Conservation (phyloP, 2,797 vertebrate genomes). For the Tachyglossus aculeatus region DNA sequence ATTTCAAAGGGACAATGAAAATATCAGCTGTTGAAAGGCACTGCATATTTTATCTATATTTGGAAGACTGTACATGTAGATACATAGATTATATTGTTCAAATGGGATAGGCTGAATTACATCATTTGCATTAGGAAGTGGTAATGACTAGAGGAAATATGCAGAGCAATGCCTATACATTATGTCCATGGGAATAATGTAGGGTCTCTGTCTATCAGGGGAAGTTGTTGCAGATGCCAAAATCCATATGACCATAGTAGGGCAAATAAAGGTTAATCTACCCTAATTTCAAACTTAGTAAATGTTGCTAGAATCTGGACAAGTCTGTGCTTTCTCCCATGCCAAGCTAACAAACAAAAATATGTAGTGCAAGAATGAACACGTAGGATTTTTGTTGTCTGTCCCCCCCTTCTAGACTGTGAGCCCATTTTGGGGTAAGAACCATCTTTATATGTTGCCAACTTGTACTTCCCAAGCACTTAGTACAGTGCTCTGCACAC, state of each 20-base stretch:
- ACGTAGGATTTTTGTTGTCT: fast-evolving
- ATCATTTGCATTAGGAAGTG: background rate
- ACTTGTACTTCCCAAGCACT: no score
- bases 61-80: slow-evolving; percentile 23
- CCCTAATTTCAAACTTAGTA: background rate
- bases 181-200: no score
- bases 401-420: background rate
- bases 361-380: background rate
- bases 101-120: background rate
- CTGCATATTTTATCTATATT: slow-evolving; percentile 36
- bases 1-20: slow-evolving; percentile 43
- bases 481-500: no score
- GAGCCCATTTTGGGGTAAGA: no score
- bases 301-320: background rate
- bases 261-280: slow-evolving; percentile 8
- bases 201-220: background rate
- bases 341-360: background rate
- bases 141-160: background rate
- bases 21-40: slow-evolving; percentile 6
- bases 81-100: no score
- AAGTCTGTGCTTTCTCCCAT: background rate
- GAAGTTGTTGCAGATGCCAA: background rate
- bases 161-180: fast-evolving
- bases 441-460: no score
- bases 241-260: background rate